Conservation (phyloP, 2,888 invertebrate species). For the Tipula vernalis region DNA sequence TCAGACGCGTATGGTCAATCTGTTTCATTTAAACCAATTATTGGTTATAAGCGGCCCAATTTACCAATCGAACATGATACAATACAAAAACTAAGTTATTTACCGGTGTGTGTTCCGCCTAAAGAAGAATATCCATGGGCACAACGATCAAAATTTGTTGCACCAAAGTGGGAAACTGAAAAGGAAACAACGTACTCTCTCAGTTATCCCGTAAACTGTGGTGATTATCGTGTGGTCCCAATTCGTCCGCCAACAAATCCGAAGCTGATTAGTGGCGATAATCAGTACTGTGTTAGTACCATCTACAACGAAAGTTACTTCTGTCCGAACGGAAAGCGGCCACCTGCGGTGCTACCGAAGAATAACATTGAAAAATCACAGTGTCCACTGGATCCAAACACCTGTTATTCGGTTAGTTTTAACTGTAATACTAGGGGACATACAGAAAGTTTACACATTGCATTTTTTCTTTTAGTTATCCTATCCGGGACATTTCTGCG, state of each 20-base stretch:
- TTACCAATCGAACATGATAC: constrained; percentile 29
- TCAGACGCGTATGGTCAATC: neutral
- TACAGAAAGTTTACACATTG: neutral
- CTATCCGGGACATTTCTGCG: constrained; percentile 43
- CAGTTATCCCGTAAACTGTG: neutral
- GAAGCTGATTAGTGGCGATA: neutral
- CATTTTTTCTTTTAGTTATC: constrained; percentile 34
- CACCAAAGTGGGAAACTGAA: constrained; percentile 15
- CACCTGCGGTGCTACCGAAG: neutral
- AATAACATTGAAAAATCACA: neutral
- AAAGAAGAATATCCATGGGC: constrained; percentile 31
- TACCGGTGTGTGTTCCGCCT: constrained; percentile 34
- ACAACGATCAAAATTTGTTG: constrained; percentile 15
- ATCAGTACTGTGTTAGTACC: neutral
- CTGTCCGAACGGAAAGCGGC: neutral
- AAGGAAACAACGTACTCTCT: constrained; percentile 25
- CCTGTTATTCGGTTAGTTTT: neutral
- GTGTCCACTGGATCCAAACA: constrained; percentile 21
- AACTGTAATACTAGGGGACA: neutral
- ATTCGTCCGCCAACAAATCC: neutral
- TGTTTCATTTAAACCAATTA: constrained; percentile 18
- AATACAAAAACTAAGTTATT: constrained; percentile 43
- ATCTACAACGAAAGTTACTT: constrained; percentile 9
- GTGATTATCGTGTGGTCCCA: neutral
- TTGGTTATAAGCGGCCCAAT: constrained; percentile 22